Percentiles rank a stretch among this genome's conserved stretches.
Conservation (phyloP, 2,113 vertebrate species). For the Callaeas wilsoni region DNA sequence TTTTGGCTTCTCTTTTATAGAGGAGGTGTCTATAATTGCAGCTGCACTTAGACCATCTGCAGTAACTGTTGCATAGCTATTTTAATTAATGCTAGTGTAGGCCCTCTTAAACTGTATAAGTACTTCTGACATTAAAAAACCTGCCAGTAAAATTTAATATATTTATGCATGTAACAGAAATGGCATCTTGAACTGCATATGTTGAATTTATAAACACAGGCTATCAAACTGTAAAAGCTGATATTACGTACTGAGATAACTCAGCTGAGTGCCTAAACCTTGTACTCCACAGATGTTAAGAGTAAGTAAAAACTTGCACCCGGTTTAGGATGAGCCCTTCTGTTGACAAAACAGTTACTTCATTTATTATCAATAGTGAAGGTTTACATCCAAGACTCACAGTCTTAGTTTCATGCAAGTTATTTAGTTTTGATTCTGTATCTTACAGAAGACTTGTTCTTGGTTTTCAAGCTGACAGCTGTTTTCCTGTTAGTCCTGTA, state of each 20-base stretch:
- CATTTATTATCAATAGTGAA: not conserved
- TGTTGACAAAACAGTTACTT: not conserved
- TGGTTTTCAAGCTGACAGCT: not conserved
- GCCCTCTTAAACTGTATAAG: not conserved
- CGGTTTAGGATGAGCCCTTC: not conserved
- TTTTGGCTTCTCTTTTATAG: not conserved
- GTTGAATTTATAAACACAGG: not conserved
- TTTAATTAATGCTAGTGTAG: not conserved
- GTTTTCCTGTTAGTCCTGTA: not conserved
- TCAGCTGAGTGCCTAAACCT: not conserved
- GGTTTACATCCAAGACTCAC: not conserved
- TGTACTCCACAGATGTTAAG: not conserved
- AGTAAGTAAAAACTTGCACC: not conserved
- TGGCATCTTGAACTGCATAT: not conserved
- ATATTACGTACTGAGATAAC: not conserved
- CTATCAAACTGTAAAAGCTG: not conserved
- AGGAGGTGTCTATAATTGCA: not conserved
- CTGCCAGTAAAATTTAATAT: not conserved
- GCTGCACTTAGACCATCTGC: not conserved
- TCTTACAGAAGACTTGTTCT: not conserved
- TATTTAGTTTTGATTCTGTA: conserved; percentile 9
- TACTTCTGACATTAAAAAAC: not conserved
- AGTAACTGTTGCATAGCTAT: not conserved
- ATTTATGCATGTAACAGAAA: not conserved
- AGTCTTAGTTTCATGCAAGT: not conserved